Percentiles rank a stretch among this genome's conserved stretches.
phyloP scores from a whole-genome alignment of 1,140 invertebrate species.

The Scaptomyza montana region DNA sequence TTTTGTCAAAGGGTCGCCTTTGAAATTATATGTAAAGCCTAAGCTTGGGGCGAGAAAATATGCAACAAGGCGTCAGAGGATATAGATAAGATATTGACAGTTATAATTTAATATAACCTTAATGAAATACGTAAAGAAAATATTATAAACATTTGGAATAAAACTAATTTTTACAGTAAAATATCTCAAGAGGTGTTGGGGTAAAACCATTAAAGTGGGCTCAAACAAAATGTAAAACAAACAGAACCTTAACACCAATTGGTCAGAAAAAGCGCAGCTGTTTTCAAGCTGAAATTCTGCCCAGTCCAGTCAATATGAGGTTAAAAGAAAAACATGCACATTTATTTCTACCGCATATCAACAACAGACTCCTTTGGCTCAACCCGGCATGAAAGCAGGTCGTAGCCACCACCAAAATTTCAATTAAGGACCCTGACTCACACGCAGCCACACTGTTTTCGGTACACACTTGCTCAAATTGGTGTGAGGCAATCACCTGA shows the following conservation, averaged over 20 bases:
- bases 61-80: too few species aligned
- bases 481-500: conserved; percentile 63
- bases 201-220: not conserved
- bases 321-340: conserved; percentile 7
- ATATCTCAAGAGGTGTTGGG: not conserved
- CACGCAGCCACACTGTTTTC: conserved; percentile 18
- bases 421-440: conserved; percentile 51
- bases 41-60: too few species aligned
- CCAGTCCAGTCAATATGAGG: not conserved
- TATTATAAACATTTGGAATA: too few species aligned
- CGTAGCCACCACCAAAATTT: conserved; percentile 42
- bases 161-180: not conserved
- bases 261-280: conserved; percentile 9
- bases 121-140: too few species aligned
- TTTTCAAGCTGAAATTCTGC: not conserved
- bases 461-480: conserved; percentile 1
- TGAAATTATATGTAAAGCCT: not conserved
- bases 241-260: not conserved
- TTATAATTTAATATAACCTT: too few species aligned
- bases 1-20: not conserved
- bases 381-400: too few species aligned
- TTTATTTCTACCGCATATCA: conserved; percentile 19
- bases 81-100: too few species aligned
- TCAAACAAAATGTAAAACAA: not conserved
- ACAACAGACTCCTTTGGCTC: conserved; percentile 7